Evolutionary conservation across 2,888 invertebrate genomes (phyloP), one percentile per base, ranked within the genome.

Genomic region (Tridacna gigas): DNA sequence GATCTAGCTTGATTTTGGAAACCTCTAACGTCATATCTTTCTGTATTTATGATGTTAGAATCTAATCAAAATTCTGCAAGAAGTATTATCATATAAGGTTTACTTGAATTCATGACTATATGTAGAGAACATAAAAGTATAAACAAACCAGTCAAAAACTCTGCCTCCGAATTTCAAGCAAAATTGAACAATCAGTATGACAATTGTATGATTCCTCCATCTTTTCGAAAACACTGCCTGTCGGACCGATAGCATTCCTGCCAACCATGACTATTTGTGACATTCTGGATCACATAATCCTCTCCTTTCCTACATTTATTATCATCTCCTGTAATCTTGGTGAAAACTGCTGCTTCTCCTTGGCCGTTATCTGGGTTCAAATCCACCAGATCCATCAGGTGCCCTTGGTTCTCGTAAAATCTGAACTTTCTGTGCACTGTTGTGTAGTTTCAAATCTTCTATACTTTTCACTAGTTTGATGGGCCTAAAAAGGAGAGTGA

Each of bases 381-480:
- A 93, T 9, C 93, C 93, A 26, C 71, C 80, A 9, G 91, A 89
- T 7, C 91, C 92, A 75, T 92, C 92, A 20, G 93, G 93, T 0
- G 92, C 92, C 56, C 84, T 86, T 0, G 93, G 93, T 75, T 93
- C 91, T 26, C 92, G 88, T 37, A 92, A 66, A 71, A 90, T 76
- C 63, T 84, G 78, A 26, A 91, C 89, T 45, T 84, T 80, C 37
- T 88, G 86, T 28, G 80, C 77, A 48, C 83, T 66, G 11, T 81
- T 67, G n/a, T 67, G 48, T 45, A 22, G 71, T 73, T 79, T 84
- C 77, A 81, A 61, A 0, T 83, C 86, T 67, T 86, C 81, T 37
- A 73, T 66, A 37, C 80, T 82, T 69, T 88, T 80, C 12, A 86
- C 80, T n/a, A 89, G 37, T 56, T 82, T 80, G 20, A 86, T 63